Evolutionary conservation across 2,797 vertebrate species (phyloP).

Genomic region (Morelia viridis): DNA sequence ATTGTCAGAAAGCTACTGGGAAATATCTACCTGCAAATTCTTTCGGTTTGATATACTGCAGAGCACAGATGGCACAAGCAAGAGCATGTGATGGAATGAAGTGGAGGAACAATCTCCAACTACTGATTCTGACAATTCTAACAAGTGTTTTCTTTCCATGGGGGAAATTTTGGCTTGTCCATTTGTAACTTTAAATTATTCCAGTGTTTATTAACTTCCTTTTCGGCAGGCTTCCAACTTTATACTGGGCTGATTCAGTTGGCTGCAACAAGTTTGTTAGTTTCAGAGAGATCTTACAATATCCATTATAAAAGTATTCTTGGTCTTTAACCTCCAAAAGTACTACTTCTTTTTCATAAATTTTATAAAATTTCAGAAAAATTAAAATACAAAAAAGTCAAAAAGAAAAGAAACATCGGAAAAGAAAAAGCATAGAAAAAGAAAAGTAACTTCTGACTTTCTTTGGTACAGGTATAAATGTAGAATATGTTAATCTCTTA

Average conservation of each 20-base stretch:
- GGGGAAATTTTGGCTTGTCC: not conserved
- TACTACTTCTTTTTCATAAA: not conserved
- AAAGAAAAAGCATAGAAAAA: too few relatives aligned
- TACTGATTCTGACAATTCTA: not conserved
- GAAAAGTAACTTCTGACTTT: too few relatives aligned
- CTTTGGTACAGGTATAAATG: too few relatives aligned
- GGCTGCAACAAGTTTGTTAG: not conserved
- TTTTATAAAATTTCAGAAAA: too few relatives aligned
- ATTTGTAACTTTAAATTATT: constrained; percentile 2
- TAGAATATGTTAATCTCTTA: too few relatives aligned
- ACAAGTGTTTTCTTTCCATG: constrained; percentile 11
- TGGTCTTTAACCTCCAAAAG: constrained; percentile 11
- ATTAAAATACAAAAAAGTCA: too few relatives aligned
- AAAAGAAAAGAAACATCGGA: too few relatives aligned
- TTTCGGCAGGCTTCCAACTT: not conserved
- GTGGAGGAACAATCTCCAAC: not conserved
- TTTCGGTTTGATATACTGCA: not conserved
- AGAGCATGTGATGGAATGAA: not conserved
- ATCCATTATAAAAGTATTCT: not conserved
- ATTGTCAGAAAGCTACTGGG: not conserved
- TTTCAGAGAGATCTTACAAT: constrained; percentile 21
- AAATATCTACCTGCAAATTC: constrained; percentile 5
- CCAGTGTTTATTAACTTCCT: not conserved
- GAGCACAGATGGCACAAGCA: constrained; percentile 6
- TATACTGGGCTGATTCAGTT: not conserved